Evolutionary conservation across 2,113 vertebrate species (phyloP), one percentile per base, ranked within the genome.

Genomic region (Thymallus thymallus): DNA sequence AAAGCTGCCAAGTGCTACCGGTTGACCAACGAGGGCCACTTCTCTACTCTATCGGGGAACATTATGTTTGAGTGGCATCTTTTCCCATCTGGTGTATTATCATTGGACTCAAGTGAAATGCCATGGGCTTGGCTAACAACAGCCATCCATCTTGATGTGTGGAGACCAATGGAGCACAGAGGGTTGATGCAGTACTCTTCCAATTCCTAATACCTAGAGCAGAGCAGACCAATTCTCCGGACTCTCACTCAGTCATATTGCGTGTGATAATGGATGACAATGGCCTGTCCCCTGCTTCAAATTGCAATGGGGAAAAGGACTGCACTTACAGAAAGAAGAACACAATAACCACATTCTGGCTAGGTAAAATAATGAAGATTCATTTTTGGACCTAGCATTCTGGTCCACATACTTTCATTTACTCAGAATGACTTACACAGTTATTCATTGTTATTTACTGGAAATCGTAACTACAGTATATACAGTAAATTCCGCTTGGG

Each of bases 131-230:
- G 71, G 70, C 65, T 86, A 89, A 91, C 87, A 84, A 79, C 75
- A 80, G 69, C 78, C 84, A 91, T 90, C 88, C 80, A 90, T 92
- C 87, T 87, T 85, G 30, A 79, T 69, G 61, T 5, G 46, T 60
- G 65, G 69, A 63, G 48, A 51, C 48, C 48, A 46, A 16, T 14
- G n/a, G 41, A 26, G 66, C 71, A 32, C 7, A 75, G 73, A 1
- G 3, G 68, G 77, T 48, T 30, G 9, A 24, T 60, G 22, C 75
- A 81, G 77, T 71, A 81, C 82, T 2, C 73, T 58, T 71, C 61
- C n/a, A 5, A n/a, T 60, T 22, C n/a, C 56, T 60, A 60, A 60
- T 60, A 60, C 18, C 16, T 23, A 7, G 56, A 22, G 56, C 56
- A 45, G 16, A 24, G 20, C 41, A 26, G 41, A 7, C 5, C 10